phyloP scores from a whole-genome alignment of 2,888 invertebrate species.

The Cataglyphis cursor region DNA sequence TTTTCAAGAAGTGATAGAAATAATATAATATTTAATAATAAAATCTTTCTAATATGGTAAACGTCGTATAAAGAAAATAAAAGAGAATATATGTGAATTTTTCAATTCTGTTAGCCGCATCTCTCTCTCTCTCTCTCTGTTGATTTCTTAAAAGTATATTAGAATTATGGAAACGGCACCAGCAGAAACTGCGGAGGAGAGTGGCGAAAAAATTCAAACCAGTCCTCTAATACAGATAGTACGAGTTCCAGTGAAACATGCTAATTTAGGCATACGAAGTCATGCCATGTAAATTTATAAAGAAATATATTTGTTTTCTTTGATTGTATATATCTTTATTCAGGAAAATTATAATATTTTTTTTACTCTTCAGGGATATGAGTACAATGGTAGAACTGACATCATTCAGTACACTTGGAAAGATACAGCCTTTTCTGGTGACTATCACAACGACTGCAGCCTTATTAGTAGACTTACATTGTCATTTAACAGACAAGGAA shows the following conservation, averaged over 20 bases:
- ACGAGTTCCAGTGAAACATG: slow-evolving; percentile 85
- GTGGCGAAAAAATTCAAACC: slow-evolving; percentile 65
- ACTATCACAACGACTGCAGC: slow-evolving; percentile 95
- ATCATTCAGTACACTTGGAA: slow-evolving; percentile 94
- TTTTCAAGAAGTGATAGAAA: neutral
- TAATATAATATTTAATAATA: neutral
- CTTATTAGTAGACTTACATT: slow-evolving; percentile 96
- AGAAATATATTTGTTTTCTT: neutral
- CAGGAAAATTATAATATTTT: slow-evolving; percentile 75
- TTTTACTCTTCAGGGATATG: slow-evolving; percentile 90
- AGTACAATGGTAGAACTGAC: slow-evolving; percentile 96
- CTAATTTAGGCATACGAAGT: slow-evolving; percentile 86
- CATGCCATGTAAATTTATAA: slow-evolving; percentile 83
- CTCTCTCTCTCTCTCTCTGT: neutral
- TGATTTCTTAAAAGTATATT: slow-evolving; percentile 4
- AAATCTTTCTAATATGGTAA: neutral
- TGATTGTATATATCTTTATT: neutral
- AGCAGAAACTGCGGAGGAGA: slow-evolving; percentile 65
- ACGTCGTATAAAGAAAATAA: neutral
- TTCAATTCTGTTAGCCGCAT: neutral
- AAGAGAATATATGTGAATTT: neutral
- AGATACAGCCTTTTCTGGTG: slow-evolving; percentile 97
- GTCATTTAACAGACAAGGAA: slow-evolving; percentile 97
- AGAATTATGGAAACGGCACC: slow-evolving; percentile 63
- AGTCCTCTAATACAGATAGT: slow-evolving; percentile 77